phyloP scores from a whole-genome alignment of 2,113 vertebrate species.

The Coryphaenoides rupestris region DNA sequence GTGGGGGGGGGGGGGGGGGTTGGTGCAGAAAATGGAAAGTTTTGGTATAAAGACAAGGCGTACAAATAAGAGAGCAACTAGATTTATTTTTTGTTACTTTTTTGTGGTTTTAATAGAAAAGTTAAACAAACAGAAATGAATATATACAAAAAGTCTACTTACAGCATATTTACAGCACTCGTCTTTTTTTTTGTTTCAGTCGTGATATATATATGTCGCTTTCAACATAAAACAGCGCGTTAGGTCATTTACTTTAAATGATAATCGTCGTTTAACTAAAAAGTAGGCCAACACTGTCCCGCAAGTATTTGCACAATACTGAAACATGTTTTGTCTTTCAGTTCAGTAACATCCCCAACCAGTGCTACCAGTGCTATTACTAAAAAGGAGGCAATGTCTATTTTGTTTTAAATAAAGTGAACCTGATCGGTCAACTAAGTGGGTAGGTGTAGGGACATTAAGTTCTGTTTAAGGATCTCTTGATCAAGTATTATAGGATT shows the following conservation, averaged over 20 bases:
- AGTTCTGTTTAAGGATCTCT: slow-evolving; percentile 17
- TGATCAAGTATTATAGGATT: slow-evolving; percentile 56
- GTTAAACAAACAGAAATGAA: slow-evolving; percentile 58
- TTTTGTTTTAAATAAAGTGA: slow-evolving; percentile 25
- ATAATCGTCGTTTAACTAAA: slow-evolving; percentile 27
- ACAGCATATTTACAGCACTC: slow-evolving; percentile 66
- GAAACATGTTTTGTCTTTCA: slow-evolving; percentile 5
- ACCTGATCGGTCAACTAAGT: slow-evolving; percentile 26
- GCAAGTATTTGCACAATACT: slow-evolving; percentile 14
- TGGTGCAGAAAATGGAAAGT: background rate
- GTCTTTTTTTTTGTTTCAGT: slow-evolving; percentile 36
- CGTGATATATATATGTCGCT: slow-evolving; percentile 7
- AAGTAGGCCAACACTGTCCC: slow-evolving; percentile 5
- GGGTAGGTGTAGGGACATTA: slow-evolving; percentile 27
- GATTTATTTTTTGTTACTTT: slow-evolving; percentile 24
- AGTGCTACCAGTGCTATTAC: slow-evolving; percentile 31
- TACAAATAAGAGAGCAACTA: background rate
- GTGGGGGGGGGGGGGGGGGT: too few relatives aligned
- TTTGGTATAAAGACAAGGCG: background rate
- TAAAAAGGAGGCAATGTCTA: slow-evolving; percentile 14
- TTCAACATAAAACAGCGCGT: slow-evolving; percentile 46
- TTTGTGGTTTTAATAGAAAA: slow-evolving; percentile 74
- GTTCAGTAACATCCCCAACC: slow-evolving; percentile 25
- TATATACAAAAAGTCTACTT: slow-evolving; percentile 61
- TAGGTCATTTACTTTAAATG: slow-evolving; percentile 26